Percentiles rank a stretch among this genome's conserved stretches.
These are phyloP conservation scores for Seriola dumerili DNA, from an alignment of 2,113 vertebrate species.

Conservation along the genomic window DNA sequence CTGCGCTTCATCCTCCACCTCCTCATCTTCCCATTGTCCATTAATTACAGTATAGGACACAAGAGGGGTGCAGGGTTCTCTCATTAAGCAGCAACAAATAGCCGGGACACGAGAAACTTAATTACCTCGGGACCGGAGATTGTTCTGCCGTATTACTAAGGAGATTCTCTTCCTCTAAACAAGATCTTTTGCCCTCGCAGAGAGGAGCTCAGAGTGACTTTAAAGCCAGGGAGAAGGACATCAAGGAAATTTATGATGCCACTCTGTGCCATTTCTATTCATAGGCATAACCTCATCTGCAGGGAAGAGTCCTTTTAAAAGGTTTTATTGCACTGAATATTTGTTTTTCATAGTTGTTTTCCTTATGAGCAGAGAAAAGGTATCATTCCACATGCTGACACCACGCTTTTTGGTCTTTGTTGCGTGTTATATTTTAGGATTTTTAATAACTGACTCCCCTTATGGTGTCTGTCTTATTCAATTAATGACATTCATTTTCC, in stretches of 20 bases:
- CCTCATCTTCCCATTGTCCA: constrained; percentile 54
- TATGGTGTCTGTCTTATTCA: constrained; percentile 57
- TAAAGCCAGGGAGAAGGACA: constrained; percentile 23
- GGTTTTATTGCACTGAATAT: constrained; percentile 10
- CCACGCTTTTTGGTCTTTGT: constrained; percentile 2
- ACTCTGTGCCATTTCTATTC: constrained; percentile 25
- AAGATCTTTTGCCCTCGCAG: constrained; percentile 42
- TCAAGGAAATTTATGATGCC: constrained; percentile 17
- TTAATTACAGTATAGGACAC: constrained; percentile 65
- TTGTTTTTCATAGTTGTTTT: constrained; percentile 13
- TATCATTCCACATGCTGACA: constrained; percentile 3
- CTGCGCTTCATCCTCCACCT: constrained; percentile 58
- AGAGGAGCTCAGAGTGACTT: constrained; percentile 18
- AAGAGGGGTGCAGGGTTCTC: constrained; percentile 44
- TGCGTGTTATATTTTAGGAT: constrained; percentile 25
- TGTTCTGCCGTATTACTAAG: constrained; percentile 31
- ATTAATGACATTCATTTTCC: constrained; percentile 69
- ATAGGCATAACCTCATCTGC: constrained; percentile 10
- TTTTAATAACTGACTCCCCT: constrained; percentile 62
- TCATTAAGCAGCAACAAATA: constrained; percentile 74
- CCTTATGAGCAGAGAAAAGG: background rate
- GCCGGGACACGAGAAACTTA: constrained; percentile 60
- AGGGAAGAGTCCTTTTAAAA: constrained; percentile 10
- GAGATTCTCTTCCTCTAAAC: constrained; percentile 50
- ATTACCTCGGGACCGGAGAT: constrained; percentile 68